Evolutionary conservation across 1,140 invertebrate species (phyloP).

Genomic region (Gryon sp.): DNA sequence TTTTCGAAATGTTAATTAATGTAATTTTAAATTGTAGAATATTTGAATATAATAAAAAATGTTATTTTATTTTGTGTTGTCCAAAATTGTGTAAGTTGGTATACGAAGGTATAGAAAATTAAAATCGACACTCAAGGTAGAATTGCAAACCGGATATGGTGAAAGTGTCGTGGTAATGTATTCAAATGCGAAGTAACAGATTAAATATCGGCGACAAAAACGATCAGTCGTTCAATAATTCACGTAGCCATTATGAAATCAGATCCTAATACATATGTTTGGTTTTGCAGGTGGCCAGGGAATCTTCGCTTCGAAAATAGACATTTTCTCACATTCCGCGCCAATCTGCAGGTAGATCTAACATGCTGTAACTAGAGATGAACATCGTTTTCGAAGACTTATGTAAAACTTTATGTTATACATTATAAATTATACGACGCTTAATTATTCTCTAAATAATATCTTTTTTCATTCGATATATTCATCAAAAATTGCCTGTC

Average conservation of each 20-base stretch:
- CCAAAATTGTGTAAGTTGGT: too few relatives aligned
- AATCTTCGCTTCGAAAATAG: conserved; percentile 18
- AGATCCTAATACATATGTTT: conserved; percentile 47
- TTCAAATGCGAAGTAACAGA: conserved; percentile 31
- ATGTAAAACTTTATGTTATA: conserved; percentile 9
- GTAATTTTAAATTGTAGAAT: too few relatives aligned
- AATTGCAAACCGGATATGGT: conserved; percentile 24
- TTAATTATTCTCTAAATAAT: not conserved
- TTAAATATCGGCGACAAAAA: conserved; percentile 44
- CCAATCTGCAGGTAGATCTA: conserved; percentile 41
- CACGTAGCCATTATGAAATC: conserved; percentile 39
- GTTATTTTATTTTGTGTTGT: too few relatives aligned
- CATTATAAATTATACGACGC: not conserved
- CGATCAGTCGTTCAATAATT: conserved; percentile 37
- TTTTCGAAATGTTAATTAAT: too few relatives aligned
- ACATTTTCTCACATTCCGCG: conserved; percentile 42
- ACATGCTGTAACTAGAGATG: conserved; percentile 41
- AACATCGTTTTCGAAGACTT: conserved; percentile 7
- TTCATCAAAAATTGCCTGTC: too few relatives aligned
- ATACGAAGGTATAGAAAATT: too few relatives aligned
- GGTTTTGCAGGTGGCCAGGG: conserved; percentile 30
- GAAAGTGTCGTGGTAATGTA: conserved; percentile 29
- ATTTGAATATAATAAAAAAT: too few relatives aligned
- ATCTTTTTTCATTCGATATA: too few relatives aligned
- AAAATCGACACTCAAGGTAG: conserved; percentile 1